A percentile compares a stretch with the other conserved stretches of the same genome.
Evolutionary conservation across 2,888 invertebrate species (phyloP).

Genomic region (Lasioglossum pauxillum): DNA sequence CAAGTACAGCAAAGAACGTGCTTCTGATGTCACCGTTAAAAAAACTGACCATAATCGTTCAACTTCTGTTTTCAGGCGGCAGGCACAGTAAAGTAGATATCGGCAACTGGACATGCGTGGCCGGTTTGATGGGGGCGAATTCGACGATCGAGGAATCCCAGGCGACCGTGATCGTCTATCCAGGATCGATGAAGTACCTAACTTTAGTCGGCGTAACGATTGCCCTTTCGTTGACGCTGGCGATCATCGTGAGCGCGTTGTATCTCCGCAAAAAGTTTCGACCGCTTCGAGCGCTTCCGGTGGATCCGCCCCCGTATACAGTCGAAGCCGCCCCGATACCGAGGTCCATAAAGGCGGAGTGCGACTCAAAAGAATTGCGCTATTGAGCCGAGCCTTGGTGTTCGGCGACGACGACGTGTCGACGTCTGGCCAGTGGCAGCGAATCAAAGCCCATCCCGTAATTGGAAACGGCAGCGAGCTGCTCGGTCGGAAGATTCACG

Average conservation of each 20-base stretch:
- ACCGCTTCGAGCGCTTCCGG: neutral
- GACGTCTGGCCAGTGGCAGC: slow-evolving; percentile 44
- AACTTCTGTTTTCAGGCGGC: neutral
- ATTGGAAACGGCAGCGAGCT: slow-evolving; percentile 67
- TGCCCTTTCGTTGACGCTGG: neutral
- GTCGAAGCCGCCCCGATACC: neutral
- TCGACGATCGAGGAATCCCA: neutral
- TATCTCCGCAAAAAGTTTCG: neutral
- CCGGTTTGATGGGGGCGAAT: neutral
- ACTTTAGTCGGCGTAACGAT: neutral
- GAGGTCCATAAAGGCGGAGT: slow-evolving; percentile 15
- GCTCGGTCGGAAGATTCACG: slow-evolving; percentile 69
- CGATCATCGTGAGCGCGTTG: neutral
- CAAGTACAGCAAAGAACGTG: neutral
- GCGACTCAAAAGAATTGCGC: slow-evolving; percentile 61
- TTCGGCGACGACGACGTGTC: slow-evolving; percentile 45
- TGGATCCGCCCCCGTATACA: neutral
- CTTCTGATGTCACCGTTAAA: neutral
- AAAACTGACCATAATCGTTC: neutral
- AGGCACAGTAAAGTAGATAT: neutral
- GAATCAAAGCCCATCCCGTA: slow-evolving; percentile 70
- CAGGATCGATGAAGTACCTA: neutral
- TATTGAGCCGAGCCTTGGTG: slow-evolving; percentile 54
- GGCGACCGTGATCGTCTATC: neutral
- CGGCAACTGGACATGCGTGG: slow-evolving; percentile 11